A percentile compares a stretch with the other conserved stretches of the same genome.
These are phyloP conservation scores for Ctenopoma multispine DNA, from an alignment of 2,797 vertebrate genomes.

Conservation along the genomic window DNA sequence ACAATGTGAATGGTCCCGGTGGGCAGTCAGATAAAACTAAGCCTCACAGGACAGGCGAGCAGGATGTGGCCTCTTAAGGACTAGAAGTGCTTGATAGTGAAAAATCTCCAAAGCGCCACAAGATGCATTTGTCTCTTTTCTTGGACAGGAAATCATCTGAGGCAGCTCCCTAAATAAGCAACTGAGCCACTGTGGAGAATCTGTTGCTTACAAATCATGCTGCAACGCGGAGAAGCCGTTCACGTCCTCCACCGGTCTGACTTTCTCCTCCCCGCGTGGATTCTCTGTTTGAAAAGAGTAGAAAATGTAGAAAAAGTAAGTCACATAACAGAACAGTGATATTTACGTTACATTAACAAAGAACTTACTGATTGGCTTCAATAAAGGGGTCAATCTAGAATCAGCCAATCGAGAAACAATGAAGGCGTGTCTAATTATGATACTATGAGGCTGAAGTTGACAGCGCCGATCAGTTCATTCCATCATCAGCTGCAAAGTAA, in stretches of 20 bases:
- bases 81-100: conserved; percentile 39
- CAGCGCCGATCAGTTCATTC: not conserved
- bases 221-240: conserved; percentile 10
- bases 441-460: not conserved
- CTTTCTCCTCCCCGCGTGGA: not conserved
- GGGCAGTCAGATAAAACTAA: conserved; percentile 40
- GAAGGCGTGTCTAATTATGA: not conserved
- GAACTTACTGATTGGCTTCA: too few species aligned
- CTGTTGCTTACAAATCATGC: conserved; percentile 20
- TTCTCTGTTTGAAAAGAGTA: conserved; percentile 2
- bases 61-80: conserved; percentile 43
- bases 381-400: too few species aligned
- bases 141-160: conserved; percentile 56
- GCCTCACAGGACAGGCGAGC: conserved; percentile 32
- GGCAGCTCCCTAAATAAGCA: conserved; percentile 59
- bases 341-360: not conserved
- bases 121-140: conserved; percentile 54
- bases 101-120: conserved; percentile 27
- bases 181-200: conserved; percentile 27
- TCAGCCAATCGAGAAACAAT: not conserved
- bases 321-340: not conserved
- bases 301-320: not conserved
- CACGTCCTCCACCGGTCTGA: not conserved
- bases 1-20: conserved; percentile 42
- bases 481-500: not conserved